Percentiles rank a stretch among this genome's conserved stretches.
These are phyloP conservation scores for Stichopus chloronotus DNA, from an alignment of 35 echinoderm and acorn worm species.

Conservation along the genomic window DNA sequence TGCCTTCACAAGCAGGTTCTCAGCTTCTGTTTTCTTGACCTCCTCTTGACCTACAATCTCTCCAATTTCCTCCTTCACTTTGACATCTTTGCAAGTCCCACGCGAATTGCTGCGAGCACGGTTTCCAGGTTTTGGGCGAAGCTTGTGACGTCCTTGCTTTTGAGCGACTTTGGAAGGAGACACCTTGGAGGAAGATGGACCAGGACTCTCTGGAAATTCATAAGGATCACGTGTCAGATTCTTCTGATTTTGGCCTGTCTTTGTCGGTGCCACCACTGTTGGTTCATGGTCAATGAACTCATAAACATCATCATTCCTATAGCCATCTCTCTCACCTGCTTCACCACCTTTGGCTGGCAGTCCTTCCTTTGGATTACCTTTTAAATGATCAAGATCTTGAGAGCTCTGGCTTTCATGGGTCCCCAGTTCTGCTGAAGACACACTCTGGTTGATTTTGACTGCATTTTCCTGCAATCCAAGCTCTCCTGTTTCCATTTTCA, in stretches of 20 bases:
- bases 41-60: background rate
- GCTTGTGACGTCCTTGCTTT: background rate
- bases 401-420: background rate
- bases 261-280: background rate
- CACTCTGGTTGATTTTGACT: background rate
- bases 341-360: slow-evolving; percentile 23
- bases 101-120: slow-evolving; percentile 39
- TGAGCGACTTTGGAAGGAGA: slow-evolving; percentile 19
- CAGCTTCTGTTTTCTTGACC: slow-evolving; percentile 12
- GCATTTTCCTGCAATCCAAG: background rate
- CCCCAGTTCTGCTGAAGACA: background rate
- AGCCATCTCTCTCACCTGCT: background rate
- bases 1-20: slow-evolving; percentile 1
- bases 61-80: slow-evolving; percentile 6
- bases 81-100: slow-evolving; percentile 39
- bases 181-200: slow-evolving; percentile 30
- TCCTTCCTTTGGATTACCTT: slow-evolving; percentile 2
- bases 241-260: slow-evolving; percentile 1
- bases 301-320: slow-evolving; percentile 40
- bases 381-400: background rate
- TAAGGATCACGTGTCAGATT: slow-evolving; percentile 43
- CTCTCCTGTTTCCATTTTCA: background rate
- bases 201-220: slow-evolving; percentile 62
- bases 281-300: slow-evolving; percentile 55
- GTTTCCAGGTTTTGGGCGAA: background rate